Percentiles rank a stretch among this genome's conserved stretches.
phyloP scores from a whole-genome alignment of 2,888 invertebrate genomes.

The Megalurothrips usitatus region DNA sequence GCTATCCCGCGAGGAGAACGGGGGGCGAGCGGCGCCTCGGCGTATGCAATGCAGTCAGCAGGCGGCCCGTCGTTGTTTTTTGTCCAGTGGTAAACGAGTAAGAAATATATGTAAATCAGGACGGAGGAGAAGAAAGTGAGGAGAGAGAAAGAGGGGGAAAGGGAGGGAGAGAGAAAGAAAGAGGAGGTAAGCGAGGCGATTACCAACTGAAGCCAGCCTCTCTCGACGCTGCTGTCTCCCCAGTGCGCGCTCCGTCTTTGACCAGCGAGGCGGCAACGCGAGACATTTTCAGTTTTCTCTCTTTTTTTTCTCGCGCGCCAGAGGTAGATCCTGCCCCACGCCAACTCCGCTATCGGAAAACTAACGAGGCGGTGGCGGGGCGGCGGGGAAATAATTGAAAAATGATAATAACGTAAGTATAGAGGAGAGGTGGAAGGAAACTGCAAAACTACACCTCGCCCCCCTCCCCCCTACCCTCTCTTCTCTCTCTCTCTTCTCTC shows the following conservation, averaged over 20 bases:
- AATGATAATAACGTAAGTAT: background rate
- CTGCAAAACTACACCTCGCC: background rate
- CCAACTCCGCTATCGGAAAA: background rate
- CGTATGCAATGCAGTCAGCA: background rate
- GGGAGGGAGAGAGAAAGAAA: background rate
- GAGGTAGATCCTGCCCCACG: too few species aligned
- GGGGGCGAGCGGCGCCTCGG: background rate
- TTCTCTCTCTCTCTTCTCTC: too few species aligned
- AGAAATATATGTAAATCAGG: background rate
- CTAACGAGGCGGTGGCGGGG: constrained; percentile 1
- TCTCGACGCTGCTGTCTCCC: too few species aligned
- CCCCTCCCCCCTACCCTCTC: background rate
- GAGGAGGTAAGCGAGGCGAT: background rate
- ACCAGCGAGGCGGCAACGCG: background rate
- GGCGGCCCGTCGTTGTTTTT: too few species aligned
- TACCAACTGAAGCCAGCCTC: background rate
- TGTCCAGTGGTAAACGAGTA: background rate
- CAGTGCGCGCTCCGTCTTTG: background rate
- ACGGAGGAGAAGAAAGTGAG: background rate
- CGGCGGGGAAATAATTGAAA: background rate
- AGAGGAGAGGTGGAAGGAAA: background rate
- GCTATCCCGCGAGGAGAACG: background rate
- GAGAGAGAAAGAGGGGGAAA: background rate
- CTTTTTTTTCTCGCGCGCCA: background rate
- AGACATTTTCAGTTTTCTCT: background rate